A percentile compares a stretch with the other conserved stretches of the same genome.
phyloP scores from a whole-genome alignment of 2,797 vertebrate genomes.

The Sitta carolinensis region DNA sequence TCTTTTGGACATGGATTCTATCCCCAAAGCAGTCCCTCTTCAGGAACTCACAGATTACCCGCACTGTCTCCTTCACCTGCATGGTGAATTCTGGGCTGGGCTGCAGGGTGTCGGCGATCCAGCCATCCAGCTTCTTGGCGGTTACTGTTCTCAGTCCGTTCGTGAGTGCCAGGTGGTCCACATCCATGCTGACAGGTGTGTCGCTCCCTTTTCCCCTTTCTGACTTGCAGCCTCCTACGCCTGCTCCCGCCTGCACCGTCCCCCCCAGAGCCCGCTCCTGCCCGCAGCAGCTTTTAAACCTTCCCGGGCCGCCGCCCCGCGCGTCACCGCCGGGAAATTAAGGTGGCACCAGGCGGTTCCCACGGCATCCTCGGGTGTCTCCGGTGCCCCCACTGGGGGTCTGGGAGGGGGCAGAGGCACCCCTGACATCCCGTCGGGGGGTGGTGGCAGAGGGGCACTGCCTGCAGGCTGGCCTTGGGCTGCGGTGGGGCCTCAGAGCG shows the following conservation, averaged over 20 bases:
- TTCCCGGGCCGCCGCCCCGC: background rate
- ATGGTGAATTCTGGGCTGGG: background rate
- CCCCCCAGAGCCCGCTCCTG: fast-evolving
- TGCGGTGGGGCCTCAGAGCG: background rate
- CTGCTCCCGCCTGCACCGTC: fast-evolving
- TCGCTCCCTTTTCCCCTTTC: fast-evolving
- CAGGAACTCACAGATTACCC: conserved; percentile 33
- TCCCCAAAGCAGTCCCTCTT: conserved; percentile 3
- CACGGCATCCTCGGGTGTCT: fast-evolving
- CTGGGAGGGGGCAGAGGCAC: background rate
- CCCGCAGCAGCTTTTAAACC: background rate
- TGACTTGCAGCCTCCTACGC: fast-evolving
- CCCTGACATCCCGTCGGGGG: background rate
- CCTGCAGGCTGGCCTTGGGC: background rate
- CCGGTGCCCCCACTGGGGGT: background rate
- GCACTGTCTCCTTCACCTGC: conserved; percentile 2
- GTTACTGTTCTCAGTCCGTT: fast-evolving
- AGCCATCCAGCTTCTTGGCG: background rate
- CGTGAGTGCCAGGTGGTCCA: fast-evolving
- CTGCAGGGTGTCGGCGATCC: background rate
- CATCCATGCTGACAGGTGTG: background rate
- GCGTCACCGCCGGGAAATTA: background rate
- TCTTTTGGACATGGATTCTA: background rate
- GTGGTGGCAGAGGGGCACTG: background rate
- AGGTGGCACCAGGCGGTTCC: background rate